Percentiles rank a stretch among this genome's conserved stretches.
These are phyloP conservation scores for Ferdinandea cuprea DNA, from an alignment of 2,888 invertebrate genomes.

Conservation along the genomic window DNA sequence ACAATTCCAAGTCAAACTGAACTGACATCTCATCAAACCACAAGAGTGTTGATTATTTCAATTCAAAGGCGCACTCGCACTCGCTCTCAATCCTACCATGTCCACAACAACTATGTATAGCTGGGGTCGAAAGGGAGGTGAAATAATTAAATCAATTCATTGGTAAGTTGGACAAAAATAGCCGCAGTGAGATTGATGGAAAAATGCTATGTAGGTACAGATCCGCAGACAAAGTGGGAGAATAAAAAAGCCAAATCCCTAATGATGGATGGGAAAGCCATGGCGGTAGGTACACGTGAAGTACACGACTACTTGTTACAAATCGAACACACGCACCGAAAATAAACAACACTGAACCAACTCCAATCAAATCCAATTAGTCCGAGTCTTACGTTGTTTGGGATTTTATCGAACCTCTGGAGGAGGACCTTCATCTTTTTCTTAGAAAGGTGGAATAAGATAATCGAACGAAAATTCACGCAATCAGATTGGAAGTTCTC, in stretches of 20 bases:
- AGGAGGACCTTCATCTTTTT: constrained; percentile 30
- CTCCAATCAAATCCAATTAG: constrained; percentile 63
- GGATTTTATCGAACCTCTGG: constrained; percentile 25
- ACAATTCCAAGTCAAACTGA: constrained; percentile 15
- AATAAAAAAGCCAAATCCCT: neutral
- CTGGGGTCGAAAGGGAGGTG: constrained; percentile 24
- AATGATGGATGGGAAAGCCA: constrained; percentile 65
- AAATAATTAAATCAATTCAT: constrained; percentile 72
- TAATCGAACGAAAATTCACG: too few relatives aligned
- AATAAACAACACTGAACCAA: constrained; percentile 61
- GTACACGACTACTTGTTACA: constrained; percentile 19
- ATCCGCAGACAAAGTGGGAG: constrained; percentile 1
- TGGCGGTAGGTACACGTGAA: constrained; percentile 9
- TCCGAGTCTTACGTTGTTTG: constrained; percentile 12
- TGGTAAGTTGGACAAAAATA: constrained; percentile 56
- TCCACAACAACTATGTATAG: too few relatives aligned
- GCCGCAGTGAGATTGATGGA: constrained; percentile 55
- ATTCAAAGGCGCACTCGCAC: constrained; percentile 50
- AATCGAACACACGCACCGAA: constrained; percentile 40
- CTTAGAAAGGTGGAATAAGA: constrained; percentile 46
- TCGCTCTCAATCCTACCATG: too few relatives aligned
- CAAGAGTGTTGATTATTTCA: constrained; percentile 69
- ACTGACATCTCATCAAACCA: constrained; percentile 70
- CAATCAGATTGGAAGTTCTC: too few relatives aligned
- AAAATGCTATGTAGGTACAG: constrained; percentile 12